These are phyloP conservation scores for Meriones unguiculatus DNA, from an alignment of 2,113 vertebrate genomes.

Conservation along the genomic window DNA sequence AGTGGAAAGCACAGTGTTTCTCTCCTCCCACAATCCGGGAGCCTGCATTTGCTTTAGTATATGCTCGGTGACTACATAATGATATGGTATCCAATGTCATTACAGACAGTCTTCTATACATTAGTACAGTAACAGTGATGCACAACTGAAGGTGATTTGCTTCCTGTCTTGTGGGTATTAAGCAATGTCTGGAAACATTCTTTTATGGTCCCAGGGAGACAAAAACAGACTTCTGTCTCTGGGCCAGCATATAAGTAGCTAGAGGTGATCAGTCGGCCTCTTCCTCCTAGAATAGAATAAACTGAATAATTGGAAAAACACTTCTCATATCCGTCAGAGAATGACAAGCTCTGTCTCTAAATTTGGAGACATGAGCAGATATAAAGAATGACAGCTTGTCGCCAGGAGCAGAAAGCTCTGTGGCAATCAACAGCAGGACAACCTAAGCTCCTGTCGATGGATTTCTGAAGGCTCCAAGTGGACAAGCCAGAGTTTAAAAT, in stretches of 20 bases:
- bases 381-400: slow-evolving; percentile 2
- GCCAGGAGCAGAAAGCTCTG: neutral
- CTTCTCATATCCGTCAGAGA: neutral
- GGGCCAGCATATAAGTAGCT: neutral
- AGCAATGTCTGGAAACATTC: neutral
- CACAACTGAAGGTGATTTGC: neutral
- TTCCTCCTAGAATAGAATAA: slow-evolving; percentile 2
- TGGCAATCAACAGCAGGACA: neutral
- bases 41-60: neutral
- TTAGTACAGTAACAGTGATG: neutral
- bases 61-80: neutral
- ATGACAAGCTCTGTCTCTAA: neutral
- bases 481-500: slow-evolving; percentile 4
- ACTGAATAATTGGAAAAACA: neutral
- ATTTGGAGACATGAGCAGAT: neutral
- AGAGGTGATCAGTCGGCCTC: neutral
- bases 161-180: neutral
- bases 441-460: neutral
- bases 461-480: neutral
- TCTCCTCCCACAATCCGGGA: neutral
- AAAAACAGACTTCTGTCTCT: neutral
- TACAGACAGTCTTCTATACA: neutral
- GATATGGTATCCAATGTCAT: neutral
- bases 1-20: neutral
- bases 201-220: neutral